Evolutionary conservation across 2,113 vertebrate species (phyloP).

Genomic region (Poeciliopsis turrubarensis): DNA sequence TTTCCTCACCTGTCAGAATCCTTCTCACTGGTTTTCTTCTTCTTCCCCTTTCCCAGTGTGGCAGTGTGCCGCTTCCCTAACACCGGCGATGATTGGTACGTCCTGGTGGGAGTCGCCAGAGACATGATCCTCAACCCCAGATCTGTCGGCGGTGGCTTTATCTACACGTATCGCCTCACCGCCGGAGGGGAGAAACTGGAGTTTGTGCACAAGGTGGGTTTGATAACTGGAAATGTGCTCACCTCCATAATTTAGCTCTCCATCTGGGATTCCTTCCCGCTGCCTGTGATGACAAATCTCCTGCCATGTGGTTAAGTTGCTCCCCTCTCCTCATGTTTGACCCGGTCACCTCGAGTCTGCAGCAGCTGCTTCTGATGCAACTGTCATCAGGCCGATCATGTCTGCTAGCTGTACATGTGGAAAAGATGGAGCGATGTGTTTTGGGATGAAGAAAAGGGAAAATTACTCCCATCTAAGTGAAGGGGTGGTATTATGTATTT

Average conservation of each 20-base stretch:
- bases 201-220: constrained; percentile 94
- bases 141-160: constrained; percentile 91
- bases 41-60: constrained; percentile 79
- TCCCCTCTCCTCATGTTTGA: neutral
- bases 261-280: neutral
- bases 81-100: constrained; percentile 94
- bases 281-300: neutral
- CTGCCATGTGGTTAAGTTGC: neutral
- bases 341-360: neutral
- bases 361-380: too few species aligned
- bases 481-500: too few species aligned
- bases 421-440: neutral
- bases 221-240: neutral
- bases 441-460: neutral
- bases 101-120: constrained; percentile 95
- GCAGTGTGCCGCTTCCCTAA: constrained; percentile 92
- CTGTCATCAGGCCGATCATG: neutral
- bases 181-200: constrained; percentile 93
- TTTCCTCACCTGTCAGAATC: neutral
- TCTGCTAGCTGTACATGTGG: neutral
- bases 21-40: neutral
- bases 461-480: neutral
- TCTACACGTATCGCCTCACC: constrained; percentile 94
- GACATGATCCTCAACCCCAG: constrained; percentile 96
- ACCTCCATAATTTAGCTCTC: neutral